Conservation (phyloP, 2,797 vertebrate species). For the Protosalanx chinensis region DNA sequence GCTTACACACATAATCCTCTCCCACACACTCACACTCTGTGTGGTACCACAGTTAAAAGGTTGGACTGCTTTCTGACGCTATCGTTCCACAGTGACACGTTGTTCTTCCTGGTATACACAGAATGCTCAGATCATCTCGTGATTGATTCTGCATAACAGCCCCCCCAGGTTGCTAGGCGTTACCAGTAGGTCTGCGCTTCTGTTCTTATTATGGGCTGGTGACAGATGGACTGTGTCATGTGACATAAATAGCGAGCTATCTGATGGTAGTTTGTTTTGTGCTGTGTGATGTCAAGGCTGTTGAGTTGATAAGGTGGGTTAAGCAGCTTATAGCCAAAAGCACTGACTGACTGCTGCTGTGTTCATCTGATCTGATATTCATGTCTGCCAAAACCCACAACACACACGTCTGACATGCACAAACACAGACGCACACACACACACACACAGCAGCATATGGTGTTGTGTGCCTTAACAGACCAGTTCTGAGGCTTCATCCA, state of each 20-base stretch:
- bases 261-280: neutral
- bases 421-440: neutral
- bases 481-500: too few species aligned
- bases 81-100: too few species aligned
- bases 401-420: neutral
- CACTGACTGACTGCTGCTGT: too few species aligned
- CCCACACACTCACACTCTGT: too few species aligned
- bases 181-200: neutral
- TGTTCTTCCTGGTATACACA: too few species aligned
- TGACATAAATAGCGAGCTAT: neutral
- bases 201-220: neutral
- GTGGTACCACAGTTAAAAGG: too few species aligned
- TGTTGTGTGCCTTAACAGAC: neutral
- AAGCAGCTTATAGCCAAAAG: too few species aligned
- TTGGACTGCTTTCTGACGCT: neutral
- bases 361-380: too few species aligned
- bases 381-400: neutral
- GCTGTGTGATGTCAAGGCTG: neutral
- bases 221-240: neutral
- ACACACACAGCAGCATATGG: conserved; percentile 1
- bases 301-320: too few species aligned
- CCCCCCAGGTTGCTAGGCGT: neutral
- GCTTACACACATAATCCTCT: too few species aligned
- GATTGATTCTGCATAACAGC: neutral
- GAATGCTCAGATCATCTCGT: too few species aligned